Percentiles rank a stretch among this genome's conserved stretches.
phyloP scores from a whole-genome alignment of 2,797 vertebrate genomes.

The Hyperoplus lanceolatus region DNA sequence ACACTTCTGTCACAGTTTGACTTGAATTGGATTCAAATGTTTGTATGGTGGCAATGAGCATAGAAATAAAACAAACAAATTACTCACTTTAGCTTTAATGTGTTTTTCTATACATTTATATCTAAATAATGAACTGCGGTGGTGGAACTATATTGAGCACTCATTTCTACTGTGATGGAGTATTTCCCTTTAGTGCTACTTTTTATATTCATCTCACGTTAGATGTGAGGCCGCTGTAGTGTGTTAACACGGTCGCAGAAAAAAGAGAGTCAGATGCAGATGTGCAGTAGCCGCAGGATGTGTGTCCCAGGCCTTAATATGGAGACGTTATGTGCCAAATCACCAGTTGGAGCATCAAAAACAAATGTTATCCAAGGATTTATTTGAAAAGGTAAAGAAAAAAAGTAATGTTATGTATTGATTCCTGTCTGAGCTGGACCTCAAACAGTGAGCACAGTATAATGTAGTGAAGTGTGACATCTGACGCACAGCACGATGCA shows the following conservation, averaged over 20 bases:
- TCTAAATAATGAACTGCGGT: too few species aligned
- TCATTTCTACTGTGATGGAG: too few species aligned
- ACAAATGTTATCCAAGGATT: conserved; percentile 16
- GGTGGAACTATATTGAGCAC: too few species aligned
- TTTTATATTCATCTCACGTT: too few species aligned
- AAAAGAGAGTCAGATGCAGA: too few species aligned
- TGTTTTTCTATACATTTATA: too few species aligned
- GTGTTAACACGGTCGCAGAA: too few species aligned
- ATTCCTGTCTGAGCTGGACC: conserved; percentile 25
- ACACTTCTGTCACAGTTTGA: background rate
- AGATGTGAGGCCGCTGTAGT: too few species aligned
- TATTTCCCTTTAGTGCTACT: too few species aligned
- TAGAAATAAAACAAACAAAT: background rate
- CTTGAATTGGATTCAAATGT: background rate
- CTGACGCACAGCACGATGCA: conserved; percentile 49
- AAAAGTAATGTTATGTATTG: conserved; percentile 35
- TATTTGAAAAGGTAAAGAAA: conserved; percentile 8
- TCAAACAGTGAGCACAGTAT: conserved; percentile 35
- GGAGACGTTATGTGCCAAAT: conserved; percentile 9
- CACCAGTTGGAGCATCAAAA: background rate
- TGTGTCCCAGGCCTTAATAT: background rate
- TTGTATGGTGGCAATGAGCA: background rate
- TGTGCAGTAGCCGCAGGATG: too few species aligned
- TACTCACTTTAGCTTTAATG: too few species aligned
- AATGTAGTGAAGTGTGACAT: conserved; percentile 54